A percentile compares a stretch with the other conserved stretches of the same genome.
phyloP scores from a whole-genome alignment of 2,888 invertebrate species.

The Seira sanloemensis region DNA sequence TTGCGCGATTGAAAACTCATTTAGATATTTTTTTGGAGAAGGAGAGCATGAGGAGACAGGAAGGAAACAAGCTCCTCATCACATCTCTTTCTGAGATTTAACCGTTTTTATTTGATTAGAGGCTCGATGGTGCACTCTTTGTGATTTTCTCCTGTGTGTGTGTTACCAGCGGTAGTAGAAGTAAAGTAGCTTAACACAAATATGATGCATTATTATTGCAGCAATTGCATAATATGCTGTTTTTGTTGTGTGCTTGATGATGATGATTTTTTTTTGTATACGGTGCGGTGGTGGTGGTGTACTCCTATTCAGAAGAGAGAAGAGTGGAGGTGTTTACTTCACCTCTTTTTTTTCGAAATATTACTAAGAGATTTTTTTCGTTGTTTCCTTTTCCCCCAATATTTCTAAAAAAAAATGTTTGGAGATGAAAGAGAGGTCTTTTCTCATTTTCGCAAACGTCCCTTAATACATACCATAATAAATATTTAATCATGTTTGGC shows the following conservation, averaged over 20 bases:
- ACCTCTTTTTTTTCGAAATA: constrained; percentile 31
- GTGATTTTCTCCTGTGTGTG: constrained; percentile 1
- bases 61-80: constrained; percentile 18
- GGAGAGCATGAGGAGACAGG: background rate
- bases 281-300: constrained; percentile 47
- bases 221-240: constrained; percentile 47
- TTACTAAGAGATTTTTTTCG: constrained; percentile 31
- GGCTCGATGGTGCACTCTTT: background rate
- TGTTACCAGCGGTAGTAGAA: constrained; percentile 51
- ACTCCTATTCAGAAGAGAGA: background rate
- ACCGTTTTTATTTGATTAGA: constrained; percentile 6
- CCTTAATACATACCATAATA: constrained; percentile 59
- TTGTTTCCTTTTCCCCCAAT: constrained; percentile 58
- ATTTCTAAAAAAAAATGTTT: constrained; percentile 20
- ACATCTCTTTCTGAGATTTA: background rate
- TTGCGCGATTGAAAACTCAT: background rate
- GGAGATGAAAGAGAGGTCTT: constrained; percentile 7
- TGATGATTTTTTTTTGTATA: constrained; percentile 22
- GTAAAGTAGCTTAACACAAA: constrained; percentile 36
- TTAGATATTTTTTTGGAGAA: background rate
- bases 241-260: constrained; percentile 36
- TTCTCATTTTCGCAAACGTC: constrained; percentile 60
- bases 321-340: constrained; percentile 31
- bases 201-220: constrained; percentile 47
- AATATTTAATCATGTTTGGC: constrained; percentile 60